Conservation (phyloP, 2,113 vertebrate genomes). For the Raja brachyura region DNA sequence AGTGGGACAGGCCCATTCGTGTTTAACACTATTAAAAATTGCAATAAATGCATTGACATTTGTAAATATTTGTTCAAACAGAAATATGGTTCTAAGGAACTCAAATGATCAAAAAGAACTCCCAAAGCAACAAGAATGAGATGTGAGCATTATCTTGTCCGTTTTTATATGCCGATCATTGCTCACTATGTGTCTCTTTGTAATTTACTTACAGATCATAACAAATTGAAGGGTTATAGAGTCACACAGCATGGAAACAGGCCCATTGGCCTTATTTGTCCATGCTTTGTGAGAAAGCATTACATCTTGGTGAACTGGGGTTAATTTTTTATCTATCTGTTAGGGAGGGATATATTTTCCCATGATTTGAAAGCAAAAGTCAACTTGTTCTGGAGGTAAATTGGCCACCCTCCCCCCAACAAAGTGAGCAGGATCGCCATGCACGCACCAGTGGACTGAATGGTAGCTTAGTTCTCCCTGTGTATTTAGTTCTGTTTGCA, state of each 20-base stretch:
- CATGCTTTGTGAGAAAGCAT: neutral
- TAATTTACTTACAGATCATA: neutral
- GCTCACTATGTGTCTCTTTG: neutral
- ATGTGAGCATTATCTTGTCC: neutral
- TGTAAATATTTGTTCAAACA: neutral
- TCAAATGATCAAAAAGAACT: neutral
- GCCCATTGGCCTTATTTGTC: no score
- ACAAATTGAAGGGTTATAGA: no score
- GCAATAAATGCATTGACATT: no score
- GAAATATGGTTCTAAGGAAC: neutral
- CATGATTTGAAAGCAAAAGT: neutral
- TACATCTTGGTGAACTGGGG: neutral
- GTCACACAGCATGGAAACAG: no score
- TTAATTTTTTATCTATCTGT: neutral
- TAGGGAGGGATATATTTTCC: neutral
- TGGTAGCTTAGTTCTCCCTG: no score
- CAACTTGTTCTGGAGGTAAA: no score
- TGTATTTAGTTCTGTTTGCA: no score
- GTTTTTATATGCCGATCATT: neutral
- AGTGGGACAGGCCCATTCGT: no score
- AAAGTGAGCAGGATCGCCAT: no score
- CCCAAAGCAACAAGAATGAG: neutral
- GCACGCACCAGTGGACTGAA: no score
- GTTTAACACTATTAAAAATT: no score
- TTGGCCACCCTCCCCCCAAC: no score